Evolutionary conservation across 2,797 vertebrate species (phyloP), one percentile per base, ranked within the genome.

Genomic region (Brachyalestes nurse): DNA sequence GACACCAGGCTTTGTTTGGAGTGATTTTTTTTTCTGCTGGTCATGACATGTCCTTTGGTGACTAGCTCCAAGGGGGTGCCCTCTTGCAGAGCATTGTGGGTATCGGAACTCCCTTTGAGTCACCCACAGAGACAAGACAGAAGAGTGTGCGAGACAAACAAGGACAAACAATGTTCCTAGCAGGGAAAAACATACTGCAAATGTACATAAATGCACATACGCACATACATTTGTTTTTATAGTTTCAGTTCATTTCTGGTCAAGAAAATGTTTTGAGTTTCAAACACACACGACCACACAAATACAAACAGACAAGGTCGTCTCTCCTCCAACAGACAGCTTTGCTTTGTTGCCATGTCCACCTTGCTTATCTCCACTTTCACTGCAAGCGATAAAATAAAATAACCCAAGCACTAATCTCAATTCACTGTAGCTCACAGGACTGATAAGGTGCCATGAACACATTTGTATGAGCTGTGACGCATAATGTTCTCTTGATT

Each of bases 1-100:
- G n/a, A n/a, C n/a, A 84, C 82, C 78, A 86, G 82, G 84, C 91
- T 92, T 94, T 93, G 91, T 92, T 90, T 90, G 88, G 84, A 47
- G 28, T 13, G 21, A 2, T 21, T 71, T 62, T 81, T 69, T 60
- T 81, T 58, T 16, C 21, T 34, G 38, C 16, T 47, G 38, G 71
- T 74, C 57, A 34, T 40, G 61, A 55, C 74, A 21, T 45, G 0
- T 13, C 64, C 49, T 65, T 19, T 57, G 38, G 28, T 65, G 80
- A 81, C 62, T 77, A 67, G 74, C 66, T 77, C 5, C 8, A 21
- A 17, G 66, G 49, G 55, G 19, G 14, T 28, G 65, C 72, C 73
- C 65, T 76, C 28, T 34, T 65, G 19, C 66, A 19, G 42, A 1
- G 5, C 23, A 28, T 51, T 13, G 28, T 2, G 47, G 65, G 38